Conservation (phyloP, 2,113 vertebrate genomes). For the Channa maculata region DNA sequence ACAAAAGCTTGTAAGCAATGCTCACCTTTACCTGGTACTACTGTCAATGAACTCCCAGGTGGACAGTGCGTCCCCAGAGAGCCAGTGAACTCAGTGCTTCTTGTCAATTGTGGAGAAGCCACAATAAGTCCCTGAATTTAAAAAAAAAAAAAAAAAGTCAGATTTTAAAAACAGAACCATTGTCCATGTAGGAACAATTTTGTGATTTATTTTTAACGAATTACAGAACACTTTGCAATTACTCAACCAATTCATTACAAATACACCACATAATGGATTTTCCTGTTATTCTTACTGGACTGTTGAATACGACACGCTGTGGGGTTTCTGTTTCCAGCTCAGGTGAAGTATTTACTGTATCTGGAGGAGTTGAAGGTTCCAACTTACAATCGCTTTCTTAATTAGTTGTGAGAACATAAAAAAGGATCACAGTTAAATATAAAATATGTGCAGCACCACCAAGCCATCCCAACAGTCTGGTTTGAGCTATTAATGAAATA, state of each 20-base stretch:
- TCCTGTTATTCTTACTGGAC: background rate
- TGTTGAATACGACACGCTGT: background rate
- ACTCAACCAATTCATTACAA: background rate
- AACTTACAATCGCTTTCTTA: constrained; percentile 21
- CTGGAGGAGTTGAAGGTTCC: background rate
- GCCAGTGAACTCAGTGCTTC: background rate
- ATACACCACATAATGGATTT: background rate
- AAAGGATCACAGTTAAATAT: background rate
- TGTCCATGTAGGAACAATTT: background rate
- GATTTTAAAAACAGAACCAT: background rate
- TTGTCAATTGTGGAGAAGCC: background rate
- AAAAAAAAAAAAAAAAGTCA: no score
- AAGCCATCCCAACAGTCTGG: no score
- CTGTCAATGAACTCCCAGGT: background rate
- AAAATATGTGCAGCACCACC: no score
- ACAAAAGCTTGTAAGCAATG: background rate
- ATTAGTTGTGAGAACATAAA: constrained; percentile 6
- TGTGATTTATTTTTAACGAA: no score
- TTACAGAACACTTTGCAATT: background rate
- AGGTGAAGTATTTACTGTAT: background rate
- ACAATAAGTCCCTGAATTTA: background rate
- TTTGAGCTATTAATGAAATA: no score
- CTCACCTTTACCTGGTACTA: background rate
- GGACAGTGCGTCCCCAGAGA: background rate
- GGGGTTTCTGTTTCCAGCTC: background rate